phyloP scores from a whole-genome alignment of 1,140 invertebrate species.

The Zaprionus vittiger region DNA sequence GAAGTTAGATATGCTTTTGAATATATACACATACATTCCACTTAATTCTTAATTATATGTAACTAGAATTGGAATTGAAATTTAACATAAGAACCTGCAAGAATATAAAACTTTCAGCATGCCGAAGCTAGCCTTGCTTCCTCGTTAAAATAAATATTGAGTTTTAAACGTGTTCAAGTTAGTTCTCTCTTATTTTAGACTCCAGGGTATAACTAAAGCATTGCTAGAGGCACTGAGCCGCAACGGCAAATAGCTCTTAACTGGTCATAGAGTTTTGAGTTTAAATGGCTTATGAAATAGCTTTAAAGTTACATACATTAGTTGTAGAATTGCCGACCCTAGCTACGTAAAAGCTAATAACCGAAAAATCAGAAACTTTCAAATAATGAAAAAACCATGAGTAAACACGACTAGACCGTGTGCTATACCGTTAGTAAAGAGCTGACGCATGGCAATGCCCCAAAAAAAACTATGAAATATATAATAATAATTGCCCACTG shows the following conservation, averaged over 20 bases:
- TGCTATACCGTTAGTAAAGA: conserved; percentile 7
- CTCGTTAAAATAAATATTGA: background rate
- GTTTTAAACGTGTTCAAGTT: background rate
- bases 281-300: conserved; percentile 46
- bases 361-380: conserved; percentile 25
- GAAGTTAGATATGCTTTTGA: no score
- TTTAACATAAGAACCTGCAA: no score
- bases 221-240: conserved; percentile 29
- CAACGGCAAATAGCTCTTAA: conserved; percentile 31
- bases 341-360: conserved; percentile 8
- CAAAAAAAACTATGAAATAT: conserved; percentile 11
- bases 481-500: conserved; percentile 31
- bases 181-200: background rate
- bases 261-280: conserved; percentile 28
- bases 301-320: conserved; percentile 25
- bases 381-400: conserved; percentile 22
- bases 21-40: no score
- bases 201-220: conserved; percentile 1
- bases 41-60: no score
- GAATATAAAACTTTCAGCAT: no score
- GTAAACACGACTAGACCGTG: background rate
- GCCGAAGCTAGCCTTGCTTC: no score
- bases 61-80: no score
- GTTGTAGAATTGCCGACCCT: conserved; percentile 26
- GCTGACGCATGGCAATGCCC: conserved; percentile 40